phyloP scores from a whole-genome alignment of 1,140 invertebrate genomes.

The Cyrtorhinus lividipennis region DNA sequence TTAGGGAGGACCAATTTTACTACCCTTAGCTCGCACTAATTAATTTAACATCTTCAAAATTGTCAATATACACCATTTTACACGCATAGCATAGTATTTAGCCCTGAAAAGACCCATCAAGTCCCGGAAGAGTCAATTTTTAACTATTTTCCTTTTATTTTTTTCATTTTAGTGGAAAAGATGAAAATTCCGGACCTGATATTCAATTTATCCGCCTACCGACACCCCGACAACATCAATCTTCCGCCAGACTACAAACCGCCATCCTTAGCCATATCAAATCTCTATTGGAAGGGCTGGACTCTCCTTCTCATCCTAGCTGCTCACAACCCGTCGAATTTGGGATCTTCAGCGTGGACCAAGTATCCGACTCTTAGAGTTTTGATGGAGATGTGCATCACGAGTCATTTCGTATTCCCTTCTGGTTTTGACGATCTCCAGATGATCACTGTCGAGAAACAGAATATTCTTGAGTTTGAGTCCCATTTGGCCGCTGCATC shows the following conservation, averaged over 20 bases:
- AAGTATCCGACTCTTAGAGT: slow-evolving; percentile 82
- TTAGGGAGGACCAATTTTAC: too few relatives aligned
- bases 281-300: slow-evolving; percentile 92
- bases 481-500: slow-evolving; percentile 78
- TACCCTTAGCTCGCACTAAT: too few relatives aligned
- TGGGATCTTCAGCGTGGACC: slow-evolving; percentile 74
- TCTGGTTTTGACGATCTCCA: slow-evolving; percentile 60
- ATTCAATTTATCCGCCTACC: slow-evolving; percentile 79
- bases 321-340: slow-evolving; percentile 66
- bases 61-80: too few relatives aligned
- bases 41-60: too few relatives aligned
- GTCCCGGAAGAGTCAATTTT: too few relatives aligned
- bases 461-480: slow-evolving; percentile 84
- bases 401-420: slow-evolving; percentile 67
- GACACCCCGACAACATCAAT: slow-evolving; percentile 82
- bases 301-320: slow-evolving; percentile 73
- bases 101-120: too few relatives aligned
- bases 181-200: slow-evolving; percentile 76
- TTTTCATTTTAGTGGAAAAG: slow-evolving; percentile 52
- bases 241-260: slow-evolving; percentile 72
- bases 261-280: slow-evolving; percentile 77
- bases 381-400: slow-evolving; percentile 95
- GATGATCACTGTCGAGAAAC: slow-evolving; percentile 55
- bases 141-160: slow-evolving; percentile 12
- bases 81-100: too few relatives aligned